phyloP scores from a whole-genome alignment of 2,888 invertebrate species.

The Anthrax anthrax region DNA sequence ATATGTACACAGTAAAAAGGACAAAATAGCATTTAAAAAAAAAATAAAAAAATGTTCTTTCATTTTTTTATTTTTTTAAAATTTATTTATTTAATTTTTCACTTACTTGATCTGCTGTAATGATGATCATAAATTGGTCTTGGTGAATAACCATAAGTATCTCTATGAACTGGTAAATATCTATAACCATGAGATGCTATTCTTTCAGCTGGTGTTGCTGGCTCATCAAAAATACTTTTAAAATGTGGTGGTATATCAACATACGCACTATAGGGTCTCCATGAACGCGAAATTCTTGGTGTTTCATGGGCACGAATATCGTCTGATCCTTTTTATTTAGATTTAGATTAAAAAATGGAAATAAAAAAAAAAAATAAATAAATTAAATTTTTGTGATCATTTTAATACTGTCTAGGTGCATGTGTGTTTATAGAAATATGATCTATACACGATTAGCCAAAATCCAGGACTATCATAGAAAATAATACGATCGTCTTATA shows the following conservation, averaged over 20 bases:
- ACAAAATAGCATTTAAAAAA: neutral
- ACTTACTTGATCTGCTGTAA: conserved; percentile 79
- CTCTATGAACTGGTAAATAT: conserved; percentile 80
- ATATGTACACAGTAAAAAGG: no score
- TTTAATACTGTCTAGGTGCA: no score
- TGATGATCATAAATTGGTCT: conserved; percentile 77
- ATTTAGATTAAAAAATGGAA: no score
- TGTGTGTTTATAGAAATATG: neutral
- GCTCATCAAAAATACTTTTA: conserved; percentile 82
- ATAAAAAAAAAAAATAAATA: neutral
- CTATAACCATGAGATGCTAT: conserved; percentile 80
- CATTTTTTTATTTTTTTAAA: neutral
- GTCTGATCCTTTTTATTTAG: conserved; percentile 60
- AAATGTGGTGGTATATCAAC: conserved; percentile 58
- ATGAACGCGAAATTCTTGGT: conserved; percentile 52
- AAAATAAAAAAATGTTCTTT: neutral
- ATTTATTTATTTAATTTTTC: neutral
- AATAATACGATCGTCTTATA: no score
- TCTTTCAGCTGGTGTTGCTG: conserved; percentile 63
- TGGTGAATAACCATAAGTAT: conserved; percentile 80
- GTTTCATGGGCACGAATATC: conserved; percentile 81
- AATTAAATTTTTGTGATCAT: conserved; percentile 1
- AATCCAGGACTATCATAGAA: neutral
- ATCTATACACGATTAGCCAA: neutral
- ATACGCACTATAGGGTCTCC: conserved; percentile 52